These are phyloP conservation scores for Machimus atricapillus DNA, from an alignment of 2,888 invertebrate species.

Conservation along the genomic window DNA sequence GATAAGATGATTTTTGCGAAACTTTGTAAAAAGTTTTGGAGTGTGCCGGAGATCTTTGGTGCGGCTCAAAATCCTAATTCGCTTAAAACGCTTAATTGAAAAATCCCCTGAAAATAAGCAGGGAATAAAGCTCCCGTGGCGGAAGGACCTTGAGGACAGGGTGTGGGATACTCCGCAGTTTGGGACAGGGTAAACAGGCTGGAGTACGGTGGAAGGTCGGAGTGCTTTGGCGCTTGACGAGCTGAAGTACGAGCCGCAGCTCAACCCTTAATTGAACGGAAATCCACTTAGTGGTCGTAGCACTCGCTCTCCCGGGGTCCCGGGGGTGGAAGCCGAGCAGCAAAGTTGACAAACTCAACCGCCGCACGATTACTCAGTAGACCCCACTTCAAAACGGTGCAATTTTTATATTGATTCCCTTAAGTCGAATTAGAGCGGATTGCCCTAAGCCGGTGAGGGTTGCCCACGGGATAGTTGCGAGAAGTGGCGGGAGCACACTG, in stretches of 20 bases:
- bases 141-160: neutral
- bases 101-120: neutral
- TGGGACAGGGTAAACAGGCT: neutral
- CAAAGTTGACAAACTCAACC: neutral
- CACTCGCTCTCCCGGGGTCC: neutral
- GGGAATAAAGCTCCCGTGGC: neutral
- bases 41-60: neutral
- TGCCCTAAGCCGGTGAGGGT: neutral
- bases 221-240: neutral
- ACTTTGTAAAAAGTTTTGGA: neutral
- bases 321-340: neutral
- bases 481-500: neutral
- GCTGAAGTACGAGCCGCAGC: neutral
- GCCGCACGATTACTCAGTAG: neutral
- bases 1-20: neutral
- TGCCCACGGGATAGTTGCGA: neutral
- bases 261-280: conserved; percentile 1
- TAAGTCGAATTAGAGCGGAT: neutral
- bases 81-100: neutral
- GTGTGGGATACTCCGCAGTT: neutral
- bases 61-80: neutral
- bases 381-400: neutral
- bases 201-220: neutral
- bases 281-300: conserved; percentile 2
- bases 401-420: neutral